Evolutionary conservation across 2,113 vertebrate genomes (phyloP).

Genomic region (Pholis gunnellus): DNA sequence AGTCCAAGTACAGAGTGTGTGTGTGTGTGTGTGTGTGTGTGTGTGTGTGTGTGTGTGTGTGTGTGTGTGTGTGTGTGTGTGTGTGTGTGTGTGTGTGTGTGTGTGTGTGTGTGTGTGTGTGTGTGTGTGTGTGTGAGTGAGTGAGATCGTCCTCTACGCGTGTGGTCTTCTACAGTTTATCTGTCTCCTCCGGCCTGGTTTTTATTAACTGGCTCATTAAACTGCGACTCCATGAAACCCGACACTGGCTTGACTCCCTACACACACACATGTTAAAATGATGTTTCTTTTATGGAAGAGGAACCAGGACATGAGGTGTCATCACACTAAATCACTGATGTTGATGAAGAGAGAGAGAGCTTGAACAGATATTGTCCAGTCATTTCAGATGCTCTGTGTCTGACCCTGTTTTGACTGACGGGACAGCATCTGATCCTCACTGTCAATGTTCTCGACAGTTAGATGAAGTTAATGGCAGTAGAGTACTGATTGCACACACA

Average conservation of each 20-base stretch:
- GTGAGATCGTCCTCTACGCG: conserved; percentile 27
- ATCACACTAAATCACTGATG: no score
- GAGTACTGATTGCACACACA: neutral
- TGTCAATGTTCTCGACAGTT: neutral
- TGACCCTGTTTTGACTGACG: no score
- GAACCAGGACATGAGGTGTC: no score
- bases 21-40: no score
- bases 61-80: conserved; percentile 1
- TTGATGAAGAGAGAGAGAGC: no score
- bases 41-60: neutral
- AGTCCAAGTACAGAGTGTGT: no score
- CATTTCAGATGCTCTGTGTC: neutral
- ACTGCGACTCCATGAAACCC: conserved; percentile 64
- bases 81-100: conserved; percentile 10
- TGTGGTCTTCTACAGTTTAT: conserved; percentile 69
- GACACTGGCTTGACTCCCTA: conserved; percentile 52
- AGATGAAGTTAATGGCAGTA: neutral
- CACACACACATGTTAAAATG: neutral
- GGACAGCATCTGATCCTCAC: neutral
- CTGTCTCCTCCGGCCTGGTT: conserved; percentile 62
- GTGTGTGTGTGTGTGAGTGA: neutral
- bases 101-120: neutral
- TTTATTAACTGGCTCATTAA: conserved; percentile 76
- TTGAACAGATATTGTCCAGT: no score
- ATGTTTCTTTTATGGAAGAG: no score